Evolutionary conservation across 2,797 vertebrate genomes (phyloP).

Genomic region (Onychomys leucogaster): DNA sequence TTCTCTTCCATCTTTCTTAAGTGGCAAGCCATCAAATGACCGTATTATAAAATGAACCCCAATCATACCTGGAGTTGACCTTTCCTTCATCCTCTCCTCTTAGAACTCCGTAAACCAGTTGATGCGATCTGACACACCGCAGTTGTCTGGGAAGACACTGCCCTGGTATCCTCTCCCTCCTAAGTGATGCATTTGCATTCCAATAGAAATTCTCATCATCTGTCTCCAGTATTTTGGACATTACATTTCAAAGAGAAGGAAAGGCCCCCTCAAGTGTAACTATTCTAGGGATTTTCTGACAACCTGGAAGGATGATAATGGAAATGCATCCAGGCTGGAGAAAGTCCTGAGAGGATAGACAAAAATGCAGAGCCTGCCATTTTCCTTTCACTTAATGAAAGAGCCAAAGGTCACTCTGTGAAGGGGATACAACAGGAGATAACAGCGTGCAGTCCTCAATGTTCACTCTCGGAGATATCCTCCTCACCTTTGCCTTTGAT

Average conservation of each 20-base stretch:
- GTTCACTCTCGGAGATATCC: not conserved
- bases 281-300: slow-evolving; percentile 1
- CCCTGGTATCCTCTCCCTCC: slow-evolving; percentile 48
- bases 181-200: not conserved
- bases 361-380: not conserved
- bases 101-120: not conserved
- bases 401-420: not conserved
- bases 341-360: not conserved
- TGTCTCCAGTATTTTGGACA: slow-evolving; percentile 11
- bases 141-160: not conserved
- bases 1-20: slow-evolving; percentile 11
- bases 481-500: not conserved
- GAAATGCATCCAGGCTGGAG: not conserved
- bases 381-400: slow-evolving; percentile 24
- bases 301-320: not conserved
- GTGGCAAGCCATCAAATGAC: not conserved
- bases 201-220: slow-evolving; percentile 25
- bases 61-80: not conserved
- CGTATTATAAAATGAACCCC: not conserved
- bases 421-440: not conserved
- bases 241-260: slow-evolving; percentile 7
- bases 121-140: not conserved
- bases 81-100: not conserved
- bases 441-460: not conserved
- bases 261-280: not conserved